Conservation (phyloP, 2,113 vertebrate genomes). For the Indicator maculatus region DNA sequence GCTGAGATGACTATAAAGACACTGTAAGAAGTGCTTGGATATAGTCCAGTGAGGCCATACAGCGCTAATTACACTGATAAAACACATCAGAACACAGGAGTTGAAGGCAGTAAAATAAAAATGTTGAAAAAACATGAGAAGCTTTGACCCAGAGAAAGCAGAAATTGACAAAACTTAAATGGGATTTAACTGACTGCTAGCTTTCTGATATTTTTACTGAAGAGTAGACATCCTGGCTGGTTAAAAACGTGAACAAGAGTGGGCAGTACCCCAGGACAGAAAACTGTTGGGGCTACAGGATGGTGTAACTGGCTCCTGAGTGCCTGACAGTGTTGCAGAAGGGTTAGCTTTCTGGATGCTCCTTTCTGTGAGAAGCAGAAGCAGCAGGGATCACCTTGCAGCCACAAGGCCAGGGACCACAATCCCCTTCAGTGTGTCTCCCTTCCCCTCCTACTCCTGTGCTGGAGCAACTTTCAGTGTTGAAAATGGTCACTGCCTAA, state of each 20-base stretch:
- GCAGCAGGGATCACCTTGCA: not conserved
- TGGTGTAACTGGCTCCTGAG: not conserved
- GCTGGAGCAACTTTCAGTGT: not conserved
- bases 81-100: not conserved
- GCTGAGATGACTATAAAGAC: not conserved
- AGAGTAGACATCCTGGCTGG: not conserved
- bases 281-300: not conserved
- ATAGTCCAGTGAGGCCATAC: not conserved
- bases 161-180: not conserved
- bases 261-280: too few species aligned
- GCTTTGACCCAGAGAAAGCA: not conserved
- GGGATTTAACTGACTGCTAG: not conserved
- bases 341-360: not conserved
- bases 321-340: not conserved
- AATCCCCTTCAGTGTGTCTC: rapidly evolving
- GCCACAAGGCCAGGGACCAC: not conserved
- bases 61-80: not conserved
- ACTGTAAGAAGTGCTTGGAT: not conserved
- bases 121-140: not conserved
- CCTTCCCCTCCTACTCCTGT: not conserved
- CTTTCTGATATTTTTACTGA: not conserved
- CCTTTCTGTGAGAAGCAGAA: not conserved
- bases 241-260: not conserved
- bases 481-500: not conserved
- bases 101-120: not conserved